Base-by-base conservation (phyloP, 2,797 vertebrate genomes). In the Vultur gryphus region DNA sequence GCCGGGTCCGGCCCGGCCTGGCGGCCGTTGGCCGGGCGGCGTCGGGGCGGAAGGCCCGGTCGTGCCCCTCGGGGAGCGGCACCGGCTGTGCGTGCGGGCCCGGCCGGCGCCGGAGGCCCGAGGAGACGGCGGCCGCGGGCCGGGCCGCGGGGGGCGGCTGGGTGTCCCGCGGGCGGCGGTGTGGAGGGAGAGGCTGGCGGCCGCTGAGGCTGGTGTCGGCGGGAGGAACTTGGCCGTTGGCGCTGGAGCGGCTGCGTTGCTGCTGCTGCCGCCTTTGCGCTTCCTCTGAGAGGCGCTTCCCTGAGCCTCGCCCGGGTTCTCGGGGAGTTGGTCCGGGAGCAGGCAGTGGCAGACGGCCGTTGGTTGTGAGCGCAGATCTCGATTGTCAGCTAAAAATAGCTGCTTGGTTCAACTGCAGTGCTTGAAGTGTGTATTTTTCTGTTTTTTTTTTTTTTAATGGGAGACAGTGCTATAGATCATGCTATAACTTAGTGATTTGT, bases 381-480 rank as follows among this genome's bases (percentile, higher is more conserved):
- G 17, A 6, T 14, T 66, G 78, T 58, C 65, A 24, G 48, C 25
- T 62, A 4, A 28, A 88, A 84, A 13, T 14, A 55, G 24, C 26
- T 39, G 7, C 26, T 23, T n/a, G 55, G 17, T 71, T 62, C 57
- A 8, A 0, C 7, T 49, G 49, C 46, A 16, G 64, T 13, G 35
- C 51, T 31, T 48, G 21, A 39, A 17, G 10, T 48, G 17, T 19
- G 52, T 54, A 29, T 33, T 37, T 28, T 55, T 54, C 33, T 5
- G 49, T 2, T 5, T 31, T 39, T 13, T 10, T 43, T 21, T 4
- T 18, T 72, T 44, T 49, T 12, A 6, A 6, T 18, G 8, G 17
- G 25, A 10, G 6, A 4, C 29, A 11, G 13, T 26, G 7, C 20
- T 16, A 0, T 49, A 10, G 48, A 8, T 54, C 35, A 7, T 14